Evolutionary conservation across 2,888 invertebrate genomes (phyloP).

Genomic region (Synanthedon vespiformis): DNA sequence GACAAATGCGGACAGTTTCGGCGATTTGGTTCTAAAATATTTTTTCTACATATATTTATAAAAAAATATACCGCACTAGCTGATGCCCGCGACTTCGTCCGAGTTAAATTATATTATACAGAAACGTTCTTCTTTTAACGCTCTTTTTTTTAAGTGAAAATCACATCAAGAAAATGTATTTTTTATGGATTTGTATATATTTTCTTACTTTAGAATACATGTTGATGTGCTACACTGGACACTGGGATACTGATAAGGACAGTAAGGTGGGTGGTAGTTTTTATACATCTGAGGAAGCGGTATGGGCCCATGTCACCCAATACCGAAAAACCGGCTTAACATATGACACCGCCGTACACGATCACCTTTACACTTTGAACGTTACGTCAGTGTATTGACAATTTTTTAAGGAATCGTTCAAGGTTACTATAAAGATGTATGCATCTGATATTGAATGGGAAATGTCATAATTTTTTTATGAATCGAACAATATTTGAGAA

Average conservation of each 20-base stretch:
- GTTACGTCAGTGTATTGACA: constrained; percentile 49
- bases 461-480: neutral
- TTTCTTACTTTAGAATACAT: constrained; percentile 58
- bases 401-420: constrained; percentile 42
- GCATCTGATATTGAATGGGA: constrained; percentile 11
- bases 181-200: neutral
- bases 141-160: too few relatives aligned
- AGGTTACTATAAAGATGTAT: constrained; percentile 44
- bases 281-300: constrained; percentile 49
- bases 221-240: constrained; percentile 41
- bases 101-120: too few relatives aligned
- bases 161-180: too few relatives aligned
- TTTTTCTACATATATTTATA: too few relatives aligned
- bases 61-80: too few relatives aligned
- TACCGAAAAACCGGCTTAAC: constrained; percentile 50
- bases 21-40: too few relatives aligned
- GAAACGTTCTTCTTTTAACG: too few relatives aligned
- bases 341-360: constrained; percentile 49
- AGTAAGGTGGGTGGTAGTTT: constrained; percentile 44
- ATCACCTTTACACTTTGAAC: constrained; percentile 39
- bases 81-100: too few relatives aligned
- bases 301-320: constrained; percentile 38
- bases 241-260: constrained; percentile 45
- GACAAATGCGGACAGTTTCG: too few relatives aligned
- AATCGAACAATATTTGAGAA: too few relatives aligned